Evolutionary conservation across 2,113 vertebrate genomes (phyloP).

Genomic region (Micromys minutus): DNA sequence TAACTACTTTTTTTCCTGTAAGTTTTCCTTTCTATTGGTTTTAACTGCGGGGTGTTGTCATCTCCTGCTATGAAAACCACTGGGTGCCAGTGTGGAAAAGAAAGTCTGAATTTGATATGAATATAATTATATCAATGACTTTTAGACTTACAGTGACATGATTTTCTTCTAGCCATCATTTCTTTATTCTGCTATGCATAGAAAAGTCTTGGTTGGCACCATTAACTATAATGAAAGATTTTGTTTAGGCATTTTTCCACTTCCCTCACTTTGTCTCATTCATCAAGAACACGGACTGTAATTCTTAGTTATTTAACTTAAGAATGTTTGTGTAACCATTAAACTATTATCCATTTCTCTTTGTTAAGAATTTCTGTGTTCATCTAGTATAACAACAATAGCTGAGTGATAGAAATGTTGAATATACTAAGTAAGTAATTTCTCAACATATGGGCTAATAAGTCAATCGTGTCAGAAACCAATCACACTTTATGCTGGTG

Average conservation of each 20-base stretch:
- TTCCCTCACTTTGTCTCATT: slow-evolving; percentile 2
- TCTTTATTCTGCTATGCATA: background rate
- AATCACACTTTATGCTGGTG: background rate
- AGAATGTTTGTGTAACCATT: background rate
- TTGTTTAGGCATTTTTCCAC: background rate
- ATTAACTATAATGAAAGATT: background rate
- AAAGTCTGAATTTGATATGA: background rate
- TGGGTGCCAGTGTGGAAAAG: background rate
- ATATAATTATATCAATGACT: background rate
- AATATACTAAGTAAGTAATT: background rate
- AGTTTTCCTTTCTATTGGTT: background rate
- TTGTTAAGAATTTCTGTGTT: background rate
- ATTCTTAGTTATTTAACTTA: slow-evolving; percentile 27
- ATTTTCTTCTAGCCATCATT: background rate
- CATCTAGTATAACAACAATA: background rate
- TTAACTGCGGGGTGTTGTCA: background rate
- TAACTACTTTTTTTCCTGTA: background rate
- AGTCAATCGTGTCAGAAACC: background rate
- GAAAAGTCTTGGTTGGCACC: background rate
- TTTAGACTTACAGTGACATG: background rate
- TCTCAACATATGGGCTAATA: background rate
- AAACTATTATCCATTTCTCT: background rate
- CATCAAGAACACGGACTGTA: background rate
- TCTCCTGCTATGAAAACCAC: background rate
- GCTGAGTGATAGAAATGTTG: background rate